Evolutionary conservation across 1,140 invertebrate genomes (phyloP).

Genomic region (Chymomyza costata): DNA sequence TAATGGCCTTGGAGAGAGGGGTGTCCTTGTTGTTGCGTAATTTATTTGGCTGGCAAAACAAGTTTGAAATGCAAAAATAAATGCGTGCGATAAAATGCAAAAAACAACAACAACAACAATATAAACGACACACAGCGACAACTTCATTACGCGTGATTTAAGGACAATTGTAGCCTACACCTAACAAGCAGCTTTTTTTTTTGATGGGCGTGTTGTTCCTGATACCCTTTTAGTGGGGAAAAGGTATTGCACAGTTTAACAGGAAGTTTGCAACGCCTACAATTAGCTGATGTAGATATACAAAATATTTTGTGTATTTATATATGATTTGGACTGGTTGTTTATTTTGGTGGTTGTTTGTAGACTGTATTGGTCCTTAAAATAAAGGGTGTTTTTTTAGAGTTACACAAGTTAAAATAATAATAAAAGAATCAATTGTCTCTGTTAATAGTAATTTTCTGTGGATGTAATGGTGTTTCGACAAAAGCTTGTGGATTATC

Average conservation of each 20-base stretch:
- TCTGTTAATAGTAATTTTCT: too few species aligned
- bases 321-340: too few species aligned
- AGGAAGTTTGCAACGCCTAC: slow-evolving; percentile 22
- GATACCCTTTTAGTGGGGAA: not conserved
- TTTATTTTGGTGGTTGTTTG: too few species aligned
- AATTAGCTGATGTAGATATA: too few species aligned
- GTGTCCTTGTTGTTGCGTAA: too few species aligned
- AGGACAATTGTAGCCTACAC: slow-evolving; percentile 68
- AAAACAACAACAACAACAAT: slow-evolving; percentile 55
- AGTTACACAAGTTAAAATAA: too few species aligned
- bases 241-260: slow-evolving; percentile 5
- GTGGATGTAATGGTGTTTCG: too few species aligned
- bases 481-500: too few species aligned
- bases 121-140: slow-evolving; percentile 51
- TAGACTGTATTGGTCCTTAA: too few species aligned
- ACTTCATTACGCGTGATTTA: slow-evolving; percentile 75
- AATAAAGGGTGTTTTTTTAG: too few species aligned
- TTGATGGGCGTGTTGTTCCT: not conserved
- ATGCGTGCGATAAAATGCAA: slow-evolving; percentile 71
- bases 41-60: slow-evolving; percentile 3
- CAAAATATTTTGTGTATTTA: too few species aligned
- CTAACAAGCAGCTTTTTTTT: slow-evolving; percentile 37
- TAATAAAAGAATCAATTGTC: too few species aligned
- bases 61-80: slow-evolving; percentile 72
- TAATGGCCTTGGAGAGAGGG: slow-evolving; percentile 40